Evolutionary conservation across 2,888 invertebrate species (phyloP).

Genomic region (Ormyrus pomaceus): DNA sequence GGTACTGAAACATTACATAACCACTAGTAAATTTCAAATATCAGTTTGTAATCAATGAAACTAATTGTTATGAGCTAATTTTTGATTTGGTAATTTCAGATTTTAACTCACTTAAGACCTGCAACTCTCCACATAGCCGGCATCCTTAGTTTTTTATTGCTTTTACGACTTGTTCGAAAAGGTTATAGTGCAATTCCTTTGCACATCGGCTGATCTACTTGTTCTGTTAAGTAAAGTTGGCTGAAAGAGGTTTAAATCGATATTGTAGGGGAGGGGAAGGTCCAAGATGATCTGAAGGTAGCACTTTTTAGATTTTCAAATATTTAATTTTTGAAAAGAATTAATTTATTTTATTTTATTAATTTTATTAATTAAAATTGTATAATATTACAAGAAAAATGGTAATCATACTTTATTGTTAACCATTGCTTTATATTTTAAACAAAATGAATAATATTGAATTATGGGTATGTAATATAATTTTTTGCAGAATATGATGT

Average conservation of each 20-base stretch:
- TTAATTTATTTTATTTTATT: too few relatives aligned
- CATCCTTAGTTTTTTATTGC: constrained; percentile 77
- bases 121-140: constrained; percentile 87
- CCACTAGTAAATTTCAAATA: background rate
- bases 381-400: too few relatives aligned
- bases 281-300: too few relatives aligned
- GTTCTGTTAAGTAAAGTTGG: constrained; percentile 2
- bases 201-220: constrained; percentile 11
- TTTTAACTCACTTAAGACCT: constrained; percentile 85
- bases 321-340: too few relatives aligned
- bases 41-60: constrained; percentile 18
- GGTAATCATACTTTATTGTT: too few relatives aligned
- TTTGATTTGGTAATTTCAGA: constrained; percentile 30
- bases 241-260: background rate
- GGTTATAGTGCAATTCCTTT: constrained; percentile 27
- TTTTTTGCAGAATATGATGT: too few relatives aligned
- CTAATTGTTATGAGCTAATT: background rate
- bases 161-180: constrained; percentile 2
- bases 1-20: constrained; percentile 40
- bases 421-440: too few relatives aligned
- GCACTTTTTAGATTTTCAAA: too few relatives aligned
- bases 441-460: too few relatives aligned
- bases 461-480: too few relatives aligned
- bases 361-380: too few relatives aligned
- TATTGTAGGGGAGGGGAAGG: background rate